Evolutionary conservation across 2,888 invertebrate genomes (phyloP), one percentile per base, ranked within the genome.

Genomic region (Nebria salina): DNA sequence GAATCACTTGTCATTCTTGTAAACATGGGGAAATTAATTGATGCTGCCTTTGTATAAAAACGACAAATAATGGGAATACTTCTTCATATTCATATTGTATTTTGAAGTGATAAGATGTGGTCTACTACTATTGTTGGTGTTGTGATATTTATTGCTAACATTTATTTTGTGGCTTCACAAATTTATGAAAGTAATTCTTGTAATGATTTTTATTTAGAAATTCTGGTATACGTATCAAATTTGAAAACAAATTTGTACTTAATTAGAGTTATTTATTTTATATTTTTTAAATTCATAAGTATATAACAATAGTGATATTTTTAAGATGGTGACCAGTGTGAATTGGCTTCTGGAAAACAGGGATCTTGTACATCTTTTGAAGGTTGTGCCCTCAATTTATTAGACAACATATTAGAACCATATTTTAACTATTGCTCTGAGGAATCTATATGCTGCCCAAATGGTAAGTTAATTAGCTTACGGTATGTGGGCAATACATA

Each of bases 361-460:
- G 78, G 78, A 42, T 13, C 42, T 2, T 78, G 78, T 25, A 65
- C 34, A 20, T 0, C 9, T 1, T 73, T 73, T 43, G 66, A 73
- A 7, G n/a, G 66, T 11, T 78, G 78, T 65, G 42, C 72, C 34
- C 9, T 42, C 64, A 20, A 73, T 25, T 26, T 78, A 42, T 42
- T 78, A 6, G n/a, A 42, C 2, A 20, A 25, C 1, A 65, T 72
- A 66, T 11, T 65, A 1, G 20, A 42, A 13, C 25, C 65, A 11
- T 65, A 65, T 13, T 54, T 42, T 11, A 26, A 65, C 15, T 78
- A 73, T 34, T 20, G 64, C 1, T 20, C n/a, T 41, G 66, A 66
- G 1, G 66, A 42, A 13, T 65, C 73, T 25, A 66, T 78, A 41
- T 78, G 78, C 25, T 78, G 78, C 20, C 78, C 78, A n/a, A 15